Evolutionary conservation across 2,113 vertebrate species (phyloP).

Genomic region (Varanus salvator): DNA sequence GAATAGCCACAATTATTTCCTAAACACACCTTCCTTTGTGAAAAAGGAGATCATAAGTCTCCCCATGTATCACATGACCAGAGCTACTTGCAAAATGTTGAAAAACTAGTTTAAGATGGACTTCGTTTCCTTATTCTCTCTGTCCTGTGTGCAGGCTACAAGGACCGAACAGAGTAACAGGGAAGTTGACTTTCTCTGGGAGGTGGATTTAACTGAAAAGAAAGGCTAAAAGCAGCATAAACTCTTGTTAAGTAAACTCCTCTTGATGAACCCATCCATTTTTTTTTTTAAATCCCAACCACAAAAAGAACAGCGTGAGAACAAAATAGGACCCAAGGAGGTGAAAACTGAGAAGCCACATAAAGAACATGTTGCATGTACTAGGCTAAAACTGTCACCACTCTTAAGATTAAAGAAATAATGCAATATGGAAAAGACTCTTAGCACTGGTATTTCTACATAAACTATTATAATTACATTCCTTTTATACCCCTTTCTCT

Average conservation of each 20-base stretch:
- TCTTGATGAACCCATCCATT: neutral
- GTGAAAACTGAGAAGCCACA: neutral
- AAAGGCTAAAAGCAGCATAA: slow-evolving; percentile 11
- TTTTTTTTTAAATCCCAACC: slow-evolving; percentile 10
- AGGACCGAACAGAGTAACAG: slow-evolving; percentile 52
- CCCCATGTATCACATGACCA: slow-evolving; percentile 59
- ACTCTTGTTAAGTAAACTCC: slow-evolving; percentile 45
- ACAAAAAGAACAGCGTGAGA: slow-evolving; percentile 23
- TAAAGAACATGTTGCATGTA: neutral
- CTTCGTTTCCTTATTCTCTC: slow-evolving; percentile 58
- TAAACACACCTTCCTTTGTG: slow-evolving; percentile 59
- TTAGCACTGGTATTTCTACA: neutral
- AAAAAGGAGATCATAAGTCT: slow-evolving; percentile 65
- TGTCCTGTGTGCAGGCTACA: slow-evolving; percentile 25
- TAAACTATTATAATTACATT: too few species aligned
- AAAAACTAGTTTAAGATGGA: slow-evolving; percentile 68
- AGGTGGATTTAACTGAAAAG: slow-evolving; percentile 26
- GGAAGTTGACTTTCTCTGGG: slow-evolving; percentile 60
- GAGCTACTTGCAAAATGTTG: slow-evolving; percentile 71
- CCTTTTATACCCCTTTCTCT: too few species aligned
- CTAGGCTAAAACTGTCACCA: neutral
- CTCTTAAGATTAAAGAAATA: too few species aligned
- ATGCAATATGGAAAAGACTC: neutral
- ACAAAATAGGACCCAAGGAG: neutral
- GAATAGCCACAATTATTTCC: slow-evolving; percentile 43